phyloP scores from a whole-genome alignment of 1,140 invertebrate species.

The Achroia grisella region DNA sequence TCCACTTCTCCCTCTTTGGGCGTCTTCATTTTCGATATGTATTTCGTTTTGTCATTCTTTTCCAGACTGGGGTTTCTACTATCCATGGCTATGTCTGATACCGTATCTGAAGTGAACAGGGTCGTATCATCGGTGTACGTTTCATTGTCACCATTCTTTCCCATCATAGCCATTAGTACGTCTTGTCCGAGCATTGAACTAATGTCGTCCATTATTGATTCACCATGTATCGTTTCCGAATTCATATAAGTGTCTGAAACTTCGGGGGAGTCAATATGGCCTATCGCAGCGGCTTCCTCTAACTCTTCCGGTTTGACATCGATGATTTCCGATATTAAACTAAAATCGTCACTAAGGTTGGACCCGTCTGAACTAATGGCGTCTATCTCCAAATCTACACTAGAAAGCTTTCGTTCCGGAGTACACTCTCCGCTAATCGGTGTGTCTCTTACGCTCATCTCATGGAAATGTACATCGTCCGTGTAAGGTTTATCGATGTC shows the following conservation, averaged over 20 bases:
- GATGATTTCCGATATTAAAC: slow-evolving; percentile 78
- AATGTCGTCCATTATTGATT: slow-evolving; percentile 84
- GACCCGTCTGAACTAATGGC: slow-evolving; percentile 76
- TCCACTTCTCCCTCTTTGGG: slow-evolving; percentile 71
- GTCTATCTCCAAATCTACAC: slow-evolving; percentile 59
- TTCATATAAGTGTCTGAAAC: slow-evolving; percentile 80
- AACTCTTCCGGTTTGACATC: slow-evolving; percentile 73
- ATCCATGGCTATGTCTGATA: slow-evolving; percentile 68
- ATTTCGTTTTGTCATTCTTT: slow-evolving; percentile 63
- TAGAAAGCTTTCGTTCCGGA: slow-evolving; percentile 54
- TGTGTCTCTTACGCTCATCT: slow-evolving; percentile 36
- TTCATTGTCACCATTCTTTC: slow-evolving; percentile 77
- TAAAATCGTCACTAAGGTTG: slow-evolving; percentile 81
- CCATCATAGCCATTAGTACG: slow-evolving; percentile 77
- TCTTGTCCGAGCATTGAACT: slow-evolving; percentile 82
- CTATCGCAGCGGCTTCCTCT: slow-evolving; percentile 76
- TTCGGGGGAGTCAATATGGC: slow-evolving; percentile 88
- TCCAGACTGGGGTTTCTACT: slow-evolving; percentile 68
- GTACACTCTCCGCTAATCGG: slow-evolving; percentile 49
- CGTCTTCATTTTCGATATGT: slow-evolving; percentile 64
- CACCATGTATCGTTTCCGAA: slow-evolving; percentile 81
- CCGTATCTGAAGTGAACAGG: slow-evolving; percentile 76
- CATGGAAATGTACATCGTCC: slow-evolving; percentile 56
- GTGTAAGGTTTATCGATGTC: slow-evolving; percentile 74
- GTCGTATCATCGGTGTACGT: slow-evolving; percentile 80